Evolutionary conservation across 2,113 vertebrate genomes (phyloP).

Genomic region (Paramisgurnus dabryanus): DNA sequence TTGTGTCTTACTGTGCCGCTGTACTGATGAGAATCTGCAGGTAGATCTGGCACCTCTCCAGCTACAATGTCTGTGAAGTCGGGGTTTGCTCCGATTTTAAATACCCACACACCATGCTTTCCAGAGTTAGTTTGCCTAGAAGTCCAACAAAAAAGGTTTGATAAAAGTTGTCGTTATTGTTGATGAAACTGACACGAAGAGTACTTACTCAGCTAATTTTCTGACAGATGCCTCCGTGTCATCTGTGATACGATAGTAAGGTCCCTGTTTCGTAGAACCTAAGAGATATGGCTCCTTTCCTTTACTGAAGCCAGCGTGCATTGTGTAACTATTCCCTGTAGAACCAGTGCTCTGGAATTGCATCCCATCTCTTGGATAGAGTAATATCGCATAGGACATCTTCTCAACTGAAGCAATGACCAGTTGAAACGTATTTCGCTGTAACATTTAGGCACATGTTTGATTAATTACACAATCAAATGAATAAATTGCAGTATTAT

Average conservation of each 20-base stretch:
- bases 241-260: slow-evolving; percentile 79
- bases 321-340: slow-evolving; percentile 59
- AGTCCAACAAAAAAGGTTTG: not conserved
- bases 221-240: slow-evolving; percentile 78
- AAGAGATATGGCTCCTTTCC: slow-evolving; percentile 73
- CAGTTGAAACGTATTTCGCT: slow-evolving; percentile 95
- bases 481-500: too few species aligned
- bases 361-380: slow-evolving; percentile 85
- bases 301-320: slow-evolving; percentile 86
- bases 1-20: not conserved
- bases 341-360: slow-evolving; percentile 80
- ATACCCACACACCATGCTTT: slow-evolving; percentile 85
- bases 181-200: too few species aligned
- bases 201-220: slow-evolving; percentile 82
- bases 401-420: slow-evolving; percentile 83
- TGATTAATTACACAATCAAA: not conserved
- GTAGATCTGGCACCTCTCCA: slow-evolving; percentile 63
- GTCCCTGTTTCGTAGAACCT: slow-evolving; percentile 70
- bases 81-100: slow-evolving; percentile 83
- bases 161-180: too few species aligned
- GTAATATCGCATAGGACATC: slow-evolving; percentile 84
- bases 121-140: slow-evolving; percentile 81
- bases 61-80: slow-evolving; percentile 63
- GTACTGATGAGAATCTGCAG: slow-evolving; percentile 18
- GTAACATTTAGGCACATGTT: not conserved